Evolutionary conservation across 64 coral and sea anemone genomes (phyloP), one percentile per base, ranked within the genome.

Genomic region (Trachythela sp.): DNA sequence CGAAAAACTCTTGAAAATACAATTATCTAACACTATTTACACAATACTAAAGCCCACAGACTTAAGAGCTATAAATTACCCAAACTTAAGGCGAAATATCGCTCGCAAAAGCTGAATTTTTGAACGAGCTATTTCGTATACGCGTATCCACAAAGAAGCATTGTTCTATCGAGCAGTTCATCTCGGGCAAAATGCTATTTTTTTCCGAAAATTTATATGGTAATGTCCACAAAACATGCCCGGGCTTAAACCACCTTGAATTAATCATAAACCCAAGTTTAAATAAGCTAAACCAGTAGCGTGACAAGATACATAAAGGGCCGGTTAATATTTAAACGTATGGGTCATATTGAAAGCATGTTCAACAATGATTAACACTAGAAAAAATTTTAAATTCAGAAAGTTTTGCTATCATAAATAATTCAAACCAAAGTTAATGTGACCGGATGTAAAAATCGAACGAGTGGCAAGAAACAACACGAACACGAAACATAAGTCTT

Each of bases 271-370:
- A 80, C 75, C 75, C 56, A 80, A 80, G 75, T 37, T 37, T 39
- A 36, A 80, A 80, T 37, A 80, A 36, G 32, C 20, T 35, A 80
- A 80, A 80, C 75, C 75, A 80, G 33, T 64, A 26, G 34, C 15
- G 13, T 39, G 75, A 35, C 75, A 20, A 39, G 9, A 9, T 17
- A 15, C 2, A 35, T 37, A 80, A 18, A 38, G 13, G 15, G 35
- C 13, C 33, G 20, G 75, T 80, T 80, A 80, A 80, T 80, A 80
- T 80, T 80, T 80, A 80, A 80, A 80, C 75, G 75, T 80, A 80
- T 31, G 59, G 75, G 75, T 80, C 75, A 80, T 80, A 30, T 45
- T 9, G 34, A 10, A 80, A 36, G 34, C 75, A 13, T 39, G 27
- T 35, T 80, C 75, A 39, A 35, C 75, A 80, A 80, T 80, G 0